A percentile compares a stretch with the other conserved stretches of the same genome.
These are phyloP conservation scores for Yponomeuta sedellus DNA, from an alignment of 2,888 invertebrate genomes.

Conservation along the genomic window DNA sequence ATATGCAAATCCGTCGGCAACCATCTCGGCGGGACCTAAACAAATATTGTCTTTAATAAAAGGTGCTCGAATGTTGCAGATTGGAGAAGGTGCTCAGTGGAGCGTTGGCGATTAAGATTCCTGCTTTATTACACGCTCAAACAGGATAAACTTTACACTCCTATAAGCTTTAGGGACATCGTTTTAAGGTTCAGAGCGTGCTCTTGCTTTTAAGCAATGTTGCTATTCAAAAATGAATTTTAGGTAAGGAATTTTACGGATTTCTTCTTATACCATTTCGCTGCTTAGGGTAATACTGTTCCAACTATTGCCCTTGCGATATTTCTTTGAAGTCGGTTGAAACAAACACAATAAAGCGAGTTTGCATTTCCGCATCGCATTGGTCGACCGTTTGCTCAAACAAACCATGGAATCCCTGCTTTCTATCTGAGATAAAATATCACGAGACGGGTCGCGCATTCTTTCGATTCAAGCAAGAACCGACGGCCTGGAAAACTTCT, in stretches of 20 bases:
- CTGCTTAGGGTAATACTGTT: neutral
- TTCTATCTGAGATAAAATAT: constrained; percentile 62
- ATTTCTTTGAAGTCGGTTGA: constrained; percentile 60
- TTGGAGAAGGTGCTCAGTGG: constrained; percentile 8
- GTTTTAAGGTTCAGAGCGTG: too few relatives aligned
- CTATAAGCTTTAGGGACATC: neutral
- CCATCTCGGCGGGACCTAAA: constrained; percentile 38
- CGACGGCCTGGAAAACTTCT: constrained; percentile 53
- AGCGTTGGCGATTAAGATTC: constrained; percentile 9
- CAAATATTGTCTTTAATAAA: constrained; percentile 51
- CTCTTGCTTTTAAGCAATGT: neutral
- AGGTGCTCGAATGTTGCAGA: constrained; percentile 29
- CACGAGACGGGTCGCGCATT: constrained; percentile 56
- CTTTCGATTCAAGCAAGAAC: constrained; percentile 45
- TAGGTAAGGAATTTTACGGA: neutral
- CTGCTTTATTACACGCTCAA: constrained; percentile 2
- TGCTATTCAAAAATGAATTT: neutral
- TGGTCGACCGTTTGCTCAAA: constrained; percentile 60
- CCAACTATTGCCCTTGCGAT: constrained; percentile 39
- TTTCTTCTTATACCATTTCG: neutral
- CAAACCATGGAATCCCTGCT: constrained; percentile 55
- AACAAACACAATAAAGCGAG: constrained; percentile 59
- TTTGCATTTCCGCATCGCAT: constrained; percentile 61
- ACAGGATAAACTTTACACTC: neutral
- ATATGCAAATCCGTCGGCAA: constrained; percentile 58